These are phyloP conservation scores for Ephestia elutella DNA, from an alignment of 1,140 invertebrate species.

Conservation along the genomic window DNA sequence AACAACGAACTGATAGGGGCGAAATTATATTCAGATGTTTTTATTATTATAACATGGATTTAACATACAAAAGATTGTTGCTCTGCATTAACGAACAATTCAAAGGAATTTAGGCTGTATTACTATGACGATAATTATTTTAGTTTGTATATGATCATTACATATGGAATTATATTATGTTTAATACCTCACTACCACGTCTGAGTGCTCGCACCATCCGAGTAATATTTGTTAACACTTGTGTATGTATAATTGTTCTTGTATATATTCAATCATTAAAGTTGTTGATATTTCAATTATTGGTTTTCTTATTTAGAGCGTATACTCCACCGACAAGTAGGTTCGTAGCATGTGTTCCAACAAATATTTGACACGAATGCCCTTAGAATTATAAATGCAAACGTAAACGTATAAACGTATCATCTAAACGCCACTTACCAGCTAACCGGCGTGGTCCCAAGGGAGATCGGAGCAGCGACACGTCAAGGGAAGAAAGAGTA, in stretches of 20 bases:
- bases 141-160: conserved; percentile 7
- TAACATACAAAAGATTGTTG: not conserved
- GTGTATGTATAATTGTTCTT: conserved; percentile 59
- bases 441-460: too few species aligned
- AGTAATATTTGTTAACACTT: conserved; percentile 39
- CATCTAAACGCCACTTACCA: too few species aligned
- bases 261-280: conserved; percentile 70
- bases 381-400: too few species aligned
- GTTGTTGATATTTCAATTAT: conserved; percentile 64
- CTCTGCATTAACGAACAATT: not conserved
- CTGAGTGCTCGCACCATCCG: conserved; percentile 19
- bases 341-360: too few species aligned
- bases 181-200: conserved; percentile 11
- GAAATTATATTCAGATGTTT: not conserved
- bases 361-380: too few species aligned
- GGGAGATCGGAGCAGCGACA: too few species aligned
- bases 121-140: conserved; percentile 8
- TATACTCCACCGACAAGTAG: too few species aligned
- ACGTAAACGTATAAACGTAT: too few species aligned
- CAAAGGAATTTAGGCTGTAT: not conserved
- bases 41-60: not conserved
- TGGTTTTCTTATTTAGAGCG: conserved; percentile 21
- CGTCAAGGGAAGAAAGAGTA: too few species aligned
- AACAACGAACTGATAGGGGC: conserved; percentile 18
- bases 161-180: conserved; percentile 5